phyloP scores from a whole-genome alignment of 2,888 invertebrate genomes.

The Shargacucullia verbasci region DNA sequence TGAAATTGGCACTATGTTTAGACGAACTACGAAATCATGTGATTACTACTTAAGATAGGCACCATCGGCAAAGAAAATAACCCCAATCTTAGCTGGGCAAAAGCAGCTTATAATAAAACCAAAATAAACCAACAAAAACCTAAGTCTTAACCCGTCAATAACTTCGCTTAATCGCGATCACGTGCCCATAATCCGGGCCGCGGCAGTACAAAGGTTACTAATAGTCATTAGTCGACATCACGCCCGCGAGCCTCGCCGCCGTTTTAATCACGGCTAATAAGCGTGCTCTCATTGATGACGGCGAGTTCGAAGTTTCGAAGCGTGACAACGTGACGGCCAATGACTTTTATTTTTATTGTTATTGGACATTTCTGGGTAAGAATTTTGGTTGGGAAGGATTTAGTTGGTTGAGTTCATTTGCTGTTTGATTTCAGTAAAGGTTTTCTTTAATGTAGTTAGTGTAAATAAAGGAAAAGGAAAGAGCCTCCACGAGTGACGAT shows the following conservation, averaged over 20 bases:
- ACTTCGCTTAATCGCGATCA: slow-evolving; percentile 54
- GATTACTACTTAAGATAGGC: no score
- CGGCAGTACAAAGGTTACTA: slow-evolving; percentile 61
- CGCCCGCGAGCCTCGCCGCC: slow-evolving; percentile 61
- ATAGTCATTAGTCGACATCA: slow-evolving; percentile 75
- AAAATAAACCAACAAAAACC: slow-evolving; percentile 7
- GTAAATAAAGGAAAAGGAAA: no score
- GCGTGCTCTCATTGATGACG: slow-evolving; percentile 34
- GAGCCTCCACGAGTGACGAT: no score
- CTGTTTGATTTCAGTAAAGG: background rate
- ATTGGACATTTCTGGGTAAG: slow-evolving; percentile 30
- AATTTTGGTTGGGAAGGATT: slow-evolving; percentile 11
- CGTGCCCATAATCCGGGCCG: slow-evolving; percentile 54
- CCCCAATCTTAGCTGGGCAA: no score
- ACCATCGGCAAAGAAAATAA: no score
- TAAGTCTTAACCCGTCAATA: slow-evolving; percentile 34
- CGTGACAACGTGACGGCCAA: slow-evolving; percentile 32
- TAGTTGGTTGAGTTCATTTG: slow-evolving; percentile 20
- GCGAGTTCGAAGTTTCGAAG: slow-evolving; percentile 44
- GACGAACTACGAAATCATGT: no score
- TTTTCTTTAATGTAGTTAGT: no score
- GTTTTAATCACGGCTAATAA: slow-evolving; percentile 74
- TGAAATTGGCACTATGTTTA: no score
- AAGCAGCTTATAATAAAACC: background rate
- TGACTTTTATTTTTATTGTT: slow-evolving; percentile 44